Conservation (phyloP, 1,140 invertebrate species). For the Onthophagus taurus region DNA sequence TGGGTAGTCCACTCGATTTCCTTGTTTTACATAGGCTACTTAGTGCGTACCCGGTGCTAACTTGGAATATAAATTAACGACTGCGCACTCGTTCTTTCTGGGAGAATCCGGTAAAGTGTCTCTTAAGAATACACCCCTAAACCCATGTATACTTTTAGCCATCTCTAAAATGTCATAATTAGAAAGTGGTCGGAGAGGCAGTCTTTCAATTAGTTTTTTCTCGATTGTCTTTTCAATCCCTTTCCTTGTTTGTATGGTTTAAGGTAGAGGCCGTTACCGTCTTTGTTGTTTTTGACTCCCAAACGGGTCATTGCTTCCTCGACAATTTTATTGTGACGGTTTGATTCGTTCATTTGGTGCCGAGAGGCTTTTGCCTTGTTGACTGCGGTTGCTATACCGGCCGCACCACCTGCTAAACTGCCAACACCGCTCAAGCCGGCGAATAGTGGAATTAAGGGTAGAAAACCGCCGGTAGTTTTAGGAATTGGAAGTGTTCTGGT, state of each 20-base stretch:
- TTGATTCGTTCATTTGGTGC: slow-evolving; percentile 20
- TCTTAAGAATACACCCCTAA: slow-evolving; percentile 27
- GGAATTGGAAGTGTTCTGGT: slow-evolving; percentile 31
- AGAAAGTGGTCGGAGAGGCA: slow-evolving; percentile 24
- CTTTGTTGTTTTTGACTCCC: no score
- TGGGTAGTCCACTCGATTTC: no score
- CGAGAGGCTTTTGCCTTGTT: slow-evolving; percentile 15
- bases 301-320: slow-evolving; percentile 14
- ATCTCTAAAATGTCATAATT: slow-evolving; percentile 24
- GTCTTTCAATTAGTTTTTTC: slow-evolving; percentile 20
- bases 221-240: slow-evolving; percentile 19
- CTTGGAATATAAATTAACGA: slow-evolving; percentile 9
- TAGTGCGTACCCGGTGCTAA: no score
- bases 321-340: slow-evolving; percentile 30
- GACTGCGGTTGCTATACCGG: slow-evolving; percentile 24
- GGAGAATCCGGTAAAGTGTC: slow-evolving; percentile 21
- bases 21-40: no score
- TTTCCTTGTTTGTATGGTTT: slow-evolving; percentile 9
- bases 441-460: slow-evolving; percentile 33
- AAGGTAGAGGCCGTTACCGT: slow-evolving; percentile 9
- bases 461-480: slow-evolving; percentile 32
- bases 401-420: slow-evolving; percentile 25
- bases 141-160: slow-evolving; percentile 27
- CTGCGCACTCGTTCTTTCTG: slow-evolving; percentile 1
- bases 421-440: slow-evolving; percentile 33